These are phyloP conservation scores for Napeogenes inachia DNA, from an alignment of 2,888 invertebrate genomes.

Conservation along the genomic window DNA sequence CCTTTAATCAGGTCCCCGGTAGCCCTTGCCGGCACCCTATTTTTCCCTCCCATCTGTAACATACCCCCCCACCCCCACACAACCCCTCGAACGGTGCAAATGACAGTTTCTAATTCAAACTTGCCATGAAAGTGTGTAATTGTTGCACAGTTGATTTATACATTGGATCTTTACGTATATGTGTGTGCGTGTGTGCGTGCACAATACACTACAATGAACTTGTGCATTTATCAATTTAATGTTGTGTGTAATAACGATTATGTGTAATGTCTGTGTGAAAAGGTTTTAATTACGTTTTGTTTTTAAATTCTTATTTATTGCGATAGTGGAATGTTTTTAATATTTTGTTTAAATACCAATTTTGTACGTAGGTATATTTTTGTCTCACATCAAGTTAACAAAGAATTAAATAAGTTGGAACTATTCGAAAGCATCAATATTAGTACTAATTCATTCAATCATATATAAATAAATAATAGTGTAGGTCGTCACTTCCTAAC, in stretches of 20 bases:
- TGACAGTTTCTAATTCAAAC: conserved; percentile 79
- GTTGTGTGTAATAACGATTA: conserved; percentile 20
- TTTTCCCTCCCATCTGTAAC: conserved; percentile 63
- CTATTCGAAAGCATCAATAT: too few species aligned
- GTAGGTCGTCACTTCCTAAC: too few species aligned
- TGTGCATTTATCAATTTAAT: conserved; percentile 51
- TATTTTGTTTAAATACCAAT: too few species aligned
- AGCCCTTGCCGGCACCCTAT: conserved; percentile 74
- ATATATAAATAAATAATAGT: too few species aligned
- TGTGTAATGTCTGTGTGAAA: conserved; percentile 11
- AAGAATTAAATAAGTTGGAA: too few species aligned
- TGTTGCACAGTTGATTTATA: conserved; percentile 77
- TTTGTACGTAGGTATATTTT: too few species aligned
- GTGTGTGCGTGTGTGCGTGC: conserved; percentile 47
- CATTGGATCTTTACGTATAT: conserved; percentile 61
- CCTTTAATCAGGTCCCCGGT: conserved; percentile 76
- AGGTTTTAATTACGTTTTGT: conserved; percentile 12
- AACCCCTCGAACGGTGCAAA: conserved; percentile 75
- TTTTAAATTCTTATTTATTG: not conserved
- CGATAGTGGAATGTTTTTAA: too few species aligned
- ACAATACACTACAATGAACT: conserved; percentile 30
- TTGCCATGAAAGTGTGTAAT: conserved; percentile 79
- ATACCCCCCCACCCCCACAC: conserved; percentile 42
- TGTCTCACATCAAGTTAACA: too few species aligned
- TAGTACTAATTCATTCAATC: too few species aligned